These are phyloP conservation scores for Takifugu ocellatus DNA, from an alignment of 2,797 vertebrate species.

Conservation along the genomic window DNA sequence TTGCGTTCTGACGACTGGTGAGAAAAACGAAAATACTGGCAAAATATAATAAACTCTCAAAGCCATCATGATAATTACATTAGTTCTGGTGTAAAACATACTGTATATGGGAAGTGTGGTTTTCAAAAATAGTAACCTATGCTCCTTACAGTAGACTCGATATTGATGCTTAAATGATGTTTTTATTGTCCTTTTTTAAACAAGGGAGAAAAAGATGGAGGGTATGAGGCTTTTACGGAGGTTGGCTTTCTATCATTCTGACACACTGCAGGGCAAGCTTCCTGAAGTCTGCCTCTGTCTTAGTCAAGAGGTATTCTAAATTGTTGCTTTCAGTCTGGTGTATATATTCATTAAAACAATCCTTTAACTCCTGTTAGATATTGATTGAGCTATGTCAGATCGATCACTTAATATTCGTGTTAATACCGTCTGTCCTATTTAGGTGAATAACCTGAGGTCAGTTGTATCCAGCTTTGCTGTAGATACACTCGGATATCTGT, in stretches of 20 bases:
- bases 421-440: slow-evolving; percentile 12
- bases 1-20: slow-evolving; percentile 87
- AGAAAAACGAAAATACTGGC: slow-evolving; percentile 27
- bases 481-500: slow-evolving; percentile 87
- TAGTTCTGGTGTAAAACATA: not conserved
- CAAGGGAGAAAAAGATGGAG: slow-evolving; percentile 95
- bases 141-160: no score
- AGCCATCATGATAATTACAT: not conserved
- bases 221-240: slow-evolving; percentile 84
- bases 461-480: slow-evolving; percentile 90
- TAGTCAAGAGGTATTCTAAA: slow-evolving; percentile 85
- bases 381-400: not conserved
- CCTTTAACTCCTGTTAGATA: not conserved
- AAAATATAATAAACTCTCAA: not conserved
- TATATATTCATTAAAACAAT: not conserved
- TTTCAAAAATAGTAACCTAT: no score
- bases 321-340: not conserved
- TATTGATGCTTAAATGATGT: no score
- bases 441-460: slow-evolving; percentile 96
- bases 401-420: not conserved
- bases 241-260: slow-evolving; percentile 83
- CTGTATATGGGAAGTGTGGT: no score
- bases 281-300: slow-evolving; percentile 87
- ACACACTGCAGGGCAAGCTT: slow-evolving; percentile 77
- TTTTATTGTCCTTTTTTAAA: no score